These are phyloP conservation scores for Amphiura filiformis DNA, from an alignment of 35 echinoderm and acorn worm species.

Conservation along the genomic window DNA sequence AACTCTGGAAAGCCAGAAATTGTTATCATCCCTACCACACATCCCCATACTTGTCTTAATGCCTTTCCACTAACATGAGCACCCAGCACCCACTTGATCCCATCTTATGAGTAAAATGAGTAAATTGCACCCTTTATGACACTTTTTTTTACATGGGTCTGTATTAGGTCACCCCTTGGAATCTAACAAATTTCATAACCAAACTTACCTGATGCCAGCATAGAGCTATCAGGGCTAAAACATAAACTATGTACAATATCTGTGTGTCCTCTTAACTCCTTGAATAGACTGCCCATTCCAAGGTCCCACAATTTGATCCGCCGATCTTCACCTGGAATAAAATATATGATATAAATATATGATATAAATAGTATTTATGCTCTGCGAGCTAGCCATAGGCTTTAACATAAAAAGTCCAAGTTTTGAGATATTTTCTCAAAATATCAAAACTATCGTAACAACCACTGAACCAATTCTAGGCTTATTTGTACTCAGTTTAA, in stretches of 20 bases:
- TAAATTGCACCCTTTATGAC: not conserved
- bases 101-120: not conserved
- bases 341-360: too few species aligned
- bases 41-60: not conserved
- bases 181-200: too few species aligned
- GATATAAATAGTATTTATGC: too few species aligned
- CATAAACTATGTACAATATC: conserved; percentile 76
- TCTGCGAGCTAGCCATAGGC: too few species aligned
- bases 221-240: conserved; percentile 81
- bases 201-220: conserved; percentile 81
- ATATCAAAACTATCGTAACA: too few species aligned
- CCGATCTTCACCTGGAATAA: conserved; percentile 79
- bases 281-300: conserved; percentile 80
- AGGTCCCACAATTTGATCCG: conserved; percentile 89
- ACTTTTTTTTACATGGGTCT: not conserved
- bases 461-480: too few species aligned
- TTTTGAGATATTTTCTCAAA: too few species aligned
- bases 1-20: not conserved
- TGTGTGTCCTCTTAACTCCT: conserved; percentile 87
- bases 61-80: not conserved
- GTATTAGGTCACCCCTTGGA: not conserved
- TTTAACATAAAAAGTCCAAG: too few species aligned
- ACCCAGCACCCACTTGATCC: not conserved
- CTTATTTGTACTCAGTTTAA: too few species aligned
- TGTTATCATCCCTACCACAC: too few species aligned